These are phyloP conservation scores for Thereva unica DNA, from an alignment of 2,888 invertebrate genomes.

Conservation along the genomic window DNA sequence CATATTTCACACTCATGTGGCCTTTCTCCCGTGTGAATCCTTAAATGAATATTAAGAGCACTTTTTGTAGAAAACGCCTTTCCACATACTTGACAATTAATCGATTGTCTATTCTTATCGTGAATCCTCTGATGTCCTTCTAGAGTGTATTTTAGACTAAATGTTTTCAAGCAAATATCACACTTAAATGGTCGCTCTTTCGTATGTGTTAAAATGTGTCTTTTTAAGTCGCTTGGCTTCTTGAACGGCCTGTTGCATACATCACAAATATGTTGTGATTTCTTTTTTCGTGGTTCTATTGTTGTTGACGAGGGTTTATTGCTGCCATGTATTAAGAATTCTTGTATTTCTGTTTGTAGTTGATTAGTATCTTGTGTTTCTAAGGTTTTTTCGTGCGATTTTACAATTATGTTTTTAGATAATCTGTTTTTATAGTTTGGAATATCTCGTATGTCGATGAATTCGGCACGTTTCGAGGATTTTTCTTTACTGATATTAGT, in stretches of 20 bases:
- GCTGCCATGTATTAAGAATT: too few relatives aligned
- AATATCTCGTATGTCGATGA: conserved; percentile 20
- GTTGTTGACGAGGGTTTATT: neutral
- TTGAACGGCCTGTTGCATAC: conserved; percentile 37
- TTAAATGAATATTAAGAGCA: conserved; percentile 49
- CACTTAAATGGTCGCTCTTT: conserved; percentile 46
- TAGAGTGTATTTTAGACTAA: conserved; percentile 45
- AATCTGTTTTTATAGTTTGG: conserved; percentile 9
- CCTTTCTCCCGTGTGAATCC: conserved; percentile 50
- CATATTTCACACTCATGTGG: conserved; percentile 50
- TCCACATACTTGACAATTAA: conserved; percentile 47
- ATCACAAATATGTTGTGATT: conserved; percentile 22
- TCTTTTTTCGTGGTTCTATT: neutral
- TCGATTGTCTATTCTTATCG: conserved; percentile 39
- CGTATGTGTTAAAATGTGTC: conserved; percentile 48
- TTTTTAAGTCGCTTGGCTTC: conserved; percentile 47
- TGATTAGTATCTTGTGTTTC: too few relatives aligned
- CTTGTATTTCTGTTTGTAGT: too few relatives aligned
- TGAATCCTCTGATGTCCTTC: conserved; percentile 45
- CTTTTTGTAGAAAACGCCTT: conserved; percentile 47
- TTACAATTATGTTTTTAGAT: conserved; percentile 26
- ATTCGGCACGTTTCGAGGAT: conserved; percentile 1
- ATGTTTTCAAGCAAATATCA: conserved; percentile 43
- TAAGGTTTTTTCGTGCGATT: conserved; percentile 17
- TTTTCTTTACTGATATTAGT: neutral